phyloP scores from a whole-genome alignment of 2,888 invertebrate genomes.

The Nephrocerus scutellatus region DNA sequence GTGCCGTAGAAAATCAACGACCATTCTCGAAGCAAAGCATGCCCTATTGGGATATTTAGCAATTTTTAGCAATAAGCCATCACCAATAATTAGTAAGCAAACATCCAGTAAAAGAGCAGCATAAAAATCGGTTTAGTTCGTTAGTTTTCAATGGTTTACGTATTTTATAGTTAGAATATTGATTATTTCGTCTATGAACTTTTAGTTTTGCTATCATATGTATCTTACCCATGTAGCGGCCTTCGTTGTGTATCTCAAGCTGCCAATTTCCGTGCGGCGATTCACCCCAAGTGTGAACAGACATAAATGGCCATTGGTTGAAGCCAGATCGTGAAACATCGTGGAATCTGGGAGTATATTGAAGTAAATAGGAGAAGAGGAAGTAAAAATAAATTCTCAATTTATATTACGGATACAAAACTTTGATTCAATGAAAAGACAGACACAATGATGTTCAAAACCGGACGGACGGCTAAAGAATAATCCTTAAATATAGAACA shows the following conservation, averaged over 20 bases:
- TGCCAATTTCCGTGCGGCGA: conserved; percentile 89
- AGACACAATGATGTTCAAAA: too few species aligned
- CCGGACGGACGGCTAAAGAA: too few species aligned
- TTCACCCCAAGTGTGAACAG: conserved; percentile 98
- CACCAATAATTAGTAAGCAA: background rate
- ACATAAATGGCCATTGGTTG: conserved; percentile 99
- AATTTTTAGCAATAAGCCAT: conserved; percentile 5
- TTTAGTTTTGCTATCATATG: background rate
- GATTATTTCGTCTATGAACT: background rate
- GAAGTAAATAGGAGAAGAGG: too few species aligned
- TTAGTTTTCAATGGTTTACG: conserved; percentile 12
- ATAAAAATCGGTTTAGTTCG: conserved; percentile 28
- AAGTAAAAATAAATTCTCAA: background rate
- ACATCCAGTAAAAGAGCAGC: conserved; percentile 28
- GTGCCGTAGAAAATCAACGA: conserved; percentile 90
- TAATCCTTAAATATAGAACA: too few species aligned
- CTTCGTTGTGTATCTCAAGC: conserved; percentile 92
- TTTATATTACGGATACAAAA: background rate
- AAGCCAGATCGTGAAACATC: conserved; percentile 90
- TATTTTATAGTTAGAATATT: conserved; percentile 10
- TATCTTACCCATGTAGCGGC: conserved; percentile 69
- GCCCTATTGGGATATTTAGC: conserved; percentile 52
- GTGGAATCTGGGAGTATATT: conserved; percentile 49
- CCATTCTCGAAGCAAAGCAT: conserved; percentile 88
- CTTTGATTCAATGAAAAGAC: background rate